Percentiles rank a stretch among this genome's conserved stretches.
Evolutionary conservation across 64 coral and sea anemone species (phyloP).

Genomic region (Stichodactyla mertensii): DNA sequence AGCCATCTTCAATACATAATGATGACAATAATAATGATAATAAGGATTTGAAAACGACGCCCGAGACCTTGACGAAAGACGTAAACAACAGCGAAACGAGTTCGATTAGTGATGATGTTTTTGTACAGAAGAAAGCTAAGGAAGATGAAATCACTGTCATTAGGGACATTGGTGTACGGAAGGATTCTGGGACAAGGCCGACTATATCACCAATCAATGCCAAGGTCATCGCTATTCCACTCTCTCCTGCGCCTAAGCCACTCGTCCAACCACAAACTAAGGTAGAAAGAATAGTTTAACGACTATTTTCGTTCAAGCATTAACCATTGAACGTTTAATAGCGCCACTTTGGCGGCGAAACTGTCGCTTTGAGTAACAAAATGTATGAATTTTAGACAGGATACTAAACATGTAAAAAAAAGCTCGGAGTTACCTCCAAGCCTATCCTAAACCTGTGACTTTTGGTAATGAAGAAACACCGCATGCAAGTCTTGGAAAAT

Average conservation of each 20-base stretch:
- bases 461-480: no score
- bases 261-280: background rate
- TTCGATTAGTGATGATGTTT: background rate
- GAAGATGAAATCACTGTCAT: conserved; percentile 4
- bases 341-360: no score
- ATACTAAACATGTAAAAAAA: no score
- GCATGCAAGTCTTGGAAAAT: no score
- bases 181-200: background rate
- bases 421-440: no score
- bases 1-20: background rate
- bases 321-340: no score
- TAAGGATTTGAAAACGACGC: background rate
- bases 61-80: background rate
- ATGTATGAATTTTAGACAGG: no score
- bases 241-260: background rate
- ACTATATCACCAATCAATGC: background rate
- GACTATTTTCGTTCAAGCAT: no score
- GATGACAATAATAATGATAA: background rate
- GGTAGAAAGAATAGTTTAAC: background rate
- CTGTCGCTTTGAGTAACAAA: no score
- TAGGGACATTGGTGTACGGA: background rate
- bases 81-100: background rate
- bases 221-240: background rate
- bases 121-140: background rate
- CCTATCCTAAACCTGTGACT: no score